Evolutionary conservation across 53 echinoderm and acorn worm genomes (phyloP).

Genomic region (Stichopus horrens): DNA sequence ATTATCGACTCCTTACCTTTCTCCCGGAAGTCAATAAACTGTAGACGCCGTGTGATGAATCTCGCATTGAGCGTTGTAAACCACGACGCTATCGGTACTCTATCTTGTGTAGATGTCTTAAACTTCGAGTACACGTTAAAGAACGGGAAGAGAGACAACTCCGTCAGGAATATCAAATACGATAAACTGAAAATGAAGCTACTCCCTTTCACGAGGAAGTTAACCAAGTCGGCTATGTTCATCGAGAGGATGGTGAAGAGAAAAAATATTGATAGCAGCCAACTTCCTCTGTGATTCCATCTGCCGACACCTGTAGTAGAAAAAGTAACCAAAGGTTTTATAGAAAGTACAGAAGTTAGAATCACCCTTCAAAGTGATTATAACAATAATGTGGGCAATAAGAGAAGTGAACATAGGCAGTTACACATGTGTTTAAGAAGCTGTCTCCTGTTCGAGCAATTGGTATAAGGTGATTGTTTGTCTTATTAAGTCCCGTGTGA

Average conservation of each 20-base stretch:
- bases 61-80: not conserved
- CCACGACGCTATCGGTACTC: not conserved
- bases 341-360: not conserved
- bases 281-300: constrained; percentile 15
- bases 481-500: too few relatives aligned
- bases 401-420: too few relatives aligned
- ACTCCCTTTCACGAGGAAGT: not conserved
- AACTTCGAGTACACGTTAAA: constrained; percentile 19
- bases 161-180: not conserved
- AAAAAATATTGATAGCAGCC: not conserved
- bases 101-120: not conserved
- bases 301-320: not conserved
- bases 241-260: not conserved
- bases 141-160: constrained; percentile 1
- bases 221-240: not conserved
- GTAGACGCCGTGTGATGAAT: constrained; percentile 13
- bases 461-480: too few relatives aligned
- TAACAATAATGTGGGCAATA: too few relatives aligned
- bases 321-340: not conserved
- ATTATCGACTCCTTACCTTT: not conserved
- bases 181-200: not conserved
- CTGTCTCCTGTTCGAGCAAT: too few relatives aligned
- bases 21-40: not conserved
- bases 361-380: too few relatives aligned
- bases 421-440: too few relatives aligned